phyloP scores from a whole-genome alignment of 2,888 invertebrate species.

The Seira ritae region DNA sequence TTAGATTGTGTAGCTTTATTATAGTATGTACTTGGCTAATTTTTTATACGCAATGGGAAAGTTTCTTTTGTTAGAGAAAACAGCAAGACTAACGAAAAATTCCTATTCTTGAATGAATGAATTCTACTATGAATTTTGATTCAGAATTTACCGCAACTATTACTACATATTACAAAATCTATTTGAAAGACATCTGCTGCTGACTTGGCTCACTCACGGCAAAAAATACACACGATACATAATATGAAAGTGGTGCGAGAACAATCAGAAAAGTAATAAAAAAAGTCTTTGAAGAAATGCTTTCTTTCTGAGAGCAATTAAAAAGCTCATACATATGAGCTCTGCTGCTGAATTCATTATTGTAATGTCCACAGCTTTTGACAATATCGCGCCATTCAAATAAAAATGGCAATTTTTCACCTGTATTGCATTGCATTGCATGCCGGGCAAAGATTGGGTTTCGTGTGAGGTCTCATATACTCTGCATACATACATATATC shows the following conservation, averaged over 20 bases:
- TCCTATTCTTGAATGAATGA: no score
- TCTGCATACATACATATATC: no score
- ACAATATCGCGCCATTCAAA: conserved; percentile 4
- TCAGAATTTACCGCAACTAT: no score
- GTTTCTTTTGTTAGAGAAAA: no score
- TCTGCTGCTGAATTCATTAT: conserved; percentile 1
- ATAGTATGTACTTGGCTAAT: no score
- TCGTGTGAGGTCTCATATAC: conserved; percentile 5
- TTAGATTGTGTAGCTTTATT: no score
- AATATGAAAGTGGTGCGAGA: not conserved
- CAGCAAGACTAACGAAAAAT: no score
- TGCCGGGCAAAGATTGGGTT: not conserved
- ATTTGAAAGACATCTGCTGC: no score
- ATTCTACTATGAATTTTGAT: no score
- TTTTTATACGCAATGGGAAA: no score
- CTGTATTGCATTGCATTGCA: not conserved
- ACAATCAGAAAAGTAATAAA: not conserved
- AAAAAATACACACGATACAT: not conserved
- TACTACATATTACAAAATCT: no score
- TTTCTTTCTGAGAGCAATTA: not conserved
- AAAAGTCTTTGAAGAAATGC: not conserved
- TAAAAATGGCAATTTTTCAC: not conserved
- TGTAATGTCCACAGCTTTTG: not conserved
- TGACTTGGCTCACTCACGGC: not conserved
- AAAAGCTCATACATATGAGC: conserved; percentile 2